Evolutionary conservation across 2,797 vertebrate genomes (phyloP).

Genomic region (Rhinella marina): DNA sequence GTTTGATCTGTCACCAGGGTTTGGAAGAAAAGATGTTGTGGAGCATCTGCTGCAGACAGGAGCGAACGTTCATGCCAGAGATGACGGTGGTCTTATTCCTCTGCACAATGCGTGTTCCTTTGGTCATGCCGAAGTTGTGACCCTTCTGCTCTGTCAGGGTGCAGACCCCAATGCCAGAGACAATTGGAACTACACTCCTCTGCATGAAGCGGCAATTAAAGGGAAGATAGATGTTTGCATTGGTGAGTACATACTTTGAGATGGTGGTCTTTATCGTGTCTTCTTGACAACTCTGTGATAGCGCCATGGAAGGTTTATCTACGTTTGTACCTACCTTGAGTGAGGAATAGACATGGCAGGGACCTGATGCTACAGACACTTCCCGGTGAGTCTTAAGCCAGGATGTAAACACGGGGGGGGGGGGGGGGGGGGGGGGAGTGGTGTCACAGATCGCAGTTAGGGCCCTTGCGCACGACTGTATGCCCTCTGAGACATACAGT

Average conservation of each 20-base stretch:
- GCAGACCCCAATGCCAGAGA: constrained; percentile 97
- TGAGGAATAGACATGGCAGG: too few species aligned
- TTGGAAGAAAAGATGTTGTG: constrained; percentile 97
- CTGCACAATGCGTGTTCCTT: constrained; percentile 98
- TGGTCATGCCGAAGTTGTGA: constrained; percentile 96
- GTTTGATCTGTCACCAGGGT: constrained; percentile 77
- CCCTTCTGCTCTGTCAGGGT: constrained; percentile 91
- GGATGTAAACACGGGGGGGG: too few species aligned
- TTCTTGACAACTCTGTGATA: too few species aligned
- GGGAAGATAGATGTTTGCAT: constrained; percentile 99
- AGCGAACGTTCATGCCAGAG: constrained; percentile 95
- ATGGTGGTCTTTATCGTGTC: not conserved
- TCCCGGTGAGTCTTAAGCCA: too few species aligned
- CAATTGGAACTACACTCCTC: constrained; percentile 98
- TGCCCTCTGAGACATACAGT: too few species aligned
- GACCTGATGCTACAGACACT: too few species aligned
- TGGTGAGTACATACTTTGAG: constrained; percentile 77
- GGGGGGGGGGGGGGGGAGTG: too few species aligned
- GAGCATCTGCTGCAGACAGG: constrained; percentile 96
- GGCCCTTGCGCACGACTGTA: too few species aligned
- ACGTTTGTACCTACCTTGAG: too few species aligned
- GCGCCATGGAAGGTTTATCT: not conserved
- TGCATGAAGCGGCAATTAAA: constrained; percentile 98
- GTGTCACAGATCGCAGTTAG: too few species aligned
- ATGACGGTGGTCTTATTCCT: constrained; percentile 95